Evolutionary conservation across 2,888 invertebrate species (phyloP), one percentile per base, ranked within the genome.

Genomic region (Parascotia fuliginaria): DNA sequence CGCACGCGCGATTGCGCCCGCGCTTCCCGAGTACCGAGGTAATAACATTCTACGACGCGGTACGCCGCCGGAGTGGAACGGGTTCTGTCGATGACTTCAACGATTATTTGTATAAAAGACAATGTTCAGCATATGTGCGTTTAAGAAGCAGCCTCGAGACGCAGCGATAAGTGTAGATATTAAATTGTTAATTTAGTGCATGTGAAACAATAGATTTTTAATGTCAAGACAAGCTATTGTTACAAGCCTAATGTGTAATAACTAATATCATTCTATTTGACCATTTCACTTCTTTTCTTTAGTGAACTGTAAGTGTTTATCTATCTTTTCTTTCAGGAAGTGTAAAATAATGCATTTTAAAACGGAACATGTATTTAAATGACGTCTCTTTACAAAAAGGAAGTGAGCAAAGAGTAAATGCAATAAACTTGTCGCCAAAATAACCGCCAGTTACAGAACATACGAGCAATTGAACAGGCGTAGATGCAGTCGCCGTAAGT

Each of bases 41-140:
- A 84, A 90, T 90, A 90, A 89, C 91, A 91, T 90, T 91, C 90
- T 90, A 89, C 89, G 89, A 85, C 83, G 87, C 83, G 84, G 85
- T 87, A 85, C 89, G 83, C 86, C 85, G 89, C 81, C 85, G 81
- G 85, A 81, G 85, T 87, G 90, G 89, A 92, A 92, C 91, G 90
- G 84, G 91, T 92, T 92, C 86, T 86, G 86, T 84, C 87, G 87
- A 90, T 88, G 88, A 86, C 86, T 87, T 80, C 77, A 76, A 81
- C 85, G 87, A 89, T 88, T 88, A 88, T 85, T 87, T 83, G 83
- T 83, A 79, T 78, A 80, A 81, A 82, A 88, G 85, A 89, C 89
- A 89, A 89, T 89, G 82, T 83, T 78, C 77, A 76, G 75, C 71
- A 69, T 75, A 75, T 73, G 76, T 78, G 75, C 78, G 70, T 79